phyloP scores from a whole-genome alignment of 2,113 vertebrate genomes.

The Halichoeres trimaculatus region DNA sequence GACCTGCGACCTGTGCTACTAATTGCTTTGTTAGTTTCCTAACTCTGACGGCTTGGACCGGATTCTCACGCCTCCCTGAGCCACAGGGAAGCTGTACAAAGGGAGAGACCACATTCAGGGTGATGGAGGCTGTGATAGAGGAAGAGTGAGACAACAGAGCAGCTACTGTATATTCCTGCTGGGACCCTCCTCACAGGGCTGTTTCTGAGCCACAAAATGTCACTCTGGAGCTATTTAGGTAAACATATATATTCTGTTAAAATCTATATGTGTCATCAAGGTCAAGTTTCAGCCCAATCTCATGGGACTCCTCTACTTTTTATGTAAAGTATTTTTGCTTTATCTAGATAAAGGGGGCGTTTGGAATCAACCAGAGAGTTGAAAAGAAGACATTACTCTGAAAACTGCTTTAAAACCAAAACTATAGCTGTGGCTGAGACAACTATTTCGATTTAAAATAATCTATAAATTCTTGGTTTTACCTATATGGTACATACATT shows the following conservation, averaged over 20 bases:
- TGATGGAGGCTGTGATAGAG: conserved; percentile 41
- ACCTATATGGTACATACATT: no score
- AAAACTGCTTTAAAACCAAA: not conserved
- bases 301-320: not conserved
- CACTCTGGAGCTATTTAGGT: not conserved
- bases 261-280: conserved; percentile 17
- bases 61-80: conserved; percentile 55
- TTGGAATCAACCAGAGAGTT: not conserved
- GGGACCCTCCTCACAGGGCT: conserved; percentile 47
- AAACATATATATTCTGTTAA: not conserved
- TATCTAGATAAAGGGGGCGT: not conserved
- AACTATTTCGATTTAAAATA: no score
- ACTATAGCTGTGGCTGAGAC: no score
- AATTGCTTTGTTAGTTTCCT: conserved; percentile 38
- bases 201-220: conserved; percentile 16
- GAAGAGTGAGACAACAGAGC: conserved; percentile 48
- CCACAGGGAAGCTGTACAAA: conserved; percentile 42
- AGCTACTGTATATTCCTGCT: conserved; percentile 56
- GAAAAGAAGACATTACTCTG: no score
- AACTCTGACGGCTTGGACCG: conserved; percentile 27
- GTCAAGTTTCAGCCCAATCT: not conserved
- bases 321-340: not conserved
- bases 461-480: no score
- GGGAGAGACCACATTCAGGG: conserved; percentile 40
- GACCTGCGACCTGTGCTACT: conserved; percentile 36